Evolutionary conservation across 2,113 vertebrate species (phyloP).

Genomic region (Apteryx owenii): DNA sequence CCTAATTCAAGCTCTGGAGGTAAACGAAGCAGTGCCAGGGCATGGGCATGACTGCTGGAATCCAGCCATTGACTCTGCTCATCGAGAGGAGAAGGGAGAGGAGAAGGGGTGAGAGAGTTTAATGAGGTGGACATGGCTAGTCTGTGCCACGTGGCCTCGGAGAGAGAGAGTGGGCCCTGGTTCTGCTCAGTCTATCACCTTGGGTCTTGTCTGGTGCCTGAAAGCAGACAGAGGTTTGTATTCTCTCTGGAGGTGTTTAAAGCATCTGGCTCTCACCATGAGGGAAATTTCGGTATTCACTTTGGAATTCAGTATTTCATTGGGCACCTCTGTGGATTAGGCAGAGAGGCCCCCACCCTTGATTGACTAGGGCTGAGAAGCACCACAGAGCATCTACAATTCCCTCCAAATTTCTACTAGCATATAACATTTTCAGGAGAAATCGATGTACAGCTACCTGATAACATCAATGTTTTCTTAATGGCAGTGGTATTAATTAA

Average conservation of each 20-base stretch:
- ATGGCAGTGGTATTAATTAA: constrained; percentile 21
- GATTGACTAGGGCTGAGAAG: not conserved
- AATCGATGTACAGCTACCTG: accelerated
- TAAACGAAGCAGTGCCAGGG: not conserved
- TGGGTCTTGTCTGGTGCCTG: not conserved
- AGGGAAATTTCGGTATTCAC: not conserved
- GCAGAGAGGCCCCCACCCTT: not conserved
- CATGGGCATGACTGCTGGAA: accelerated
- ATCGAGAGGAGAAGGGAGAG: not conserved
- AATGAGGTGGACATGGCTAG: not conserved
- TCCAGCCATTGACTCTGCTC: not conserved
- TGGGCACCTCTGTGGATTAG: not conserved
- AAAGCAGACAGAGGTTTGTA: not conserved
- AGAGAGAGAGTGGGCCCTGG: not conserved
- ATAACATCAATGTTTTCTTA: constrained; percentile 7
- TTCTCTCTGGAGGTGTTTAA: not conserved
- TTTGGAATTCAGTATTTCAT: not conserved
- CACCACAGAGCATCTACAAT: not conserved
- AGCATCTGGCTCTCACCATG: not conserved
- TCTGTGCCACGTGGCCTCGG: not conserved
- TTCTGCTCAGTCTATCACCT: not conserved
- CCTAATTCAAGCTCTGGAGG: not conserved
- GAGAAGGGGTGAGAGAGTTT: not conserved
- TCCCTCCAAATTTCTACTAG: not conserved
- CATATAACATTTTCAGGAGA: not conserved